These are phyloP conservation scores for Drosophila hydei DNA, from an alignment of 1,140 invertebrate species.

Conservation along the genomic window DNA sequence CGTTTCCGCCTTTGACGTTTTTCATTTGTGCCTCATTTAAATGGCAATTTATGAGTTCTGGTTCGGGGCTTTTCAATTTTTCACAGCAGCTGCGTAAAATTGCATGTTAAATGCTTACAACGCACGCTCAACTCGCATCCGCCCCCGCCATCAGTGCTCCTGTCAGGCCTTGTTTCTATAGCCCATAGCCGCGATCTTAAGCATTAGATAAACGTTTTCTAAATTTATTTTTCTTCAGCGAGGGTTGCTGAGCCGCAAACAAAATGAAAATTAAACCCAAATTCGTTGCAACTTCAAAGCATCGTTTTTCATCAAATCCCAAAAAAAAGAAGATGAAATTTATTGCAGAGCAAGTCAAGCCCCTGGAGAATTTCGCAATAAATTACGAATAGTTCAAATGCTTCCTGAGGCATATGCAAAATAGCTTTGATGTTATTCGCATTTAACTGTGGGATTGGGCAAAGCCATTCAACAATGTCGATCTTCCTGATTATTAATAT, in stretches of 20 bases:
- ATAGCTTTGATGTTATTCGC: conserved; percentile 19
- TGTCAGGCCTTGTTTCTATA: background rate
- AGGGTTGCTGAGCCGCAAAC: conserved; percentile 47
- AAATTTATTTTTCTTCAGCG: conserved; percentile 22
- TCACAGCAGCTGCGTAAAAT: conserved; percentile 73
- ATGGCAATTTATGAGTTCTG: conserved; percentile 68
- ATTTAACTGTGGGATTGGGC: background rate
- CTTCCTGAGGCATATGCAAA: conserved; percentile 13
- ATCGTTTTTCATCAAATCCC: conserved; percentile 22
- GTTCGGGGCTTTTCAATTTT: conserved; percentile 53
- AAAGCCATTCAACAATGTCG: background rate
- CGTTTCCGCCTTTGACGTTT: conserved; percentile 23
- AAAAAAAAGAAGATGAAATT: conserved; percentile 10
- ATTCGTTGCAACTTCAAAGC: conserved; percentile 62
- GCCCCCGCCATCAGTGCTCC: background rate
- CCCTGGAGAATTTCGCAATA: conserved; percentile 31
- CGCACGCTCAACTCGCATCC: background rate
- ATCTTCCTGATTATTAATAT: background rate
- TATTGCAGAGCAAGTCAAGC: conserved; percentile 1
- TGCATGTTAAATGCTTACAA: conserved; percentile 71
- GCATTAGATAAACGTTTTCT: conserved; percentile 65
- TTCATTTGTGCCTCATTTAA: conserved; percentile 78
- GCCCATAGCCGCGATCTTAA: conserved; percentile 51
- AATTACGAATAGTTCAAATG: conserved; percentile 32
- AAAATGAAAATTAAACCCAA: conserved; percentile 63